Conservation (phyloP, 2,113 vertebrate genomes). For the Ariopsis seemanni region DNA sequence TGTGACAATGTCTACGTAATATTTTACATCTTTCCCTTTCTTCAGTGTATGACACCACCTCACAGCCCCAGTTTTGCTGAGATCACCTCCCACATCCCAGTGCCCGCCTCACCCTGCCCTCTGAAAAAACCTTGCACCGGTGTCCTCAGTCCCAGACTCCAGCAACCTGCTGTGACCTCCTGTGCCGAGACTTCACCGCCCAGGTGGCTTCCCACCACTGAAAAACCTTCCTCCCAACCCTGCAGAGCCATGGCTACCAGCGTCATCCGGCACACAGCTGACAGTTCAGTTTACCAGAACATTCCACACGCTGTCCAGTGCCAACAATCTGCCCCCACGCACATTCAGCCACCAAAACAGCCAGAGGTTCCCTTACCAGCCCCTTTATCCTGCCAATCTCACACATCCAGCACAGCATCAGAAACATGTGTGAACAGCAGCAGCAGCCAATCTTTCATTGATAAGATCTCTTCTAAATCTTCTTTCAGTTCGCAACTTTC, state of each 20-base stretch:
- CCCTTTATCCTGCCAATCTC: constrained; percentile 38
- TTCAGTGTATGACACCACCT: constrained; percentile 95
- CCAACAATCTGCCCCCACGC: constrained; percentile 53
- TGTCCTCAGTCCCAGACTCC: constrained; percentile 57
- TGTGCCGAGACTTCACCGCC: constrained; percentile 50
- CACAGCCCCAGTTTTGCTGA: constrained; percentile 92
- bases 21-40: constrained; percentile 17
- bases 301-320: constrained; percentile 63
- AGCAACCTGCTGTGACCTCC: constrained; percentile 54
- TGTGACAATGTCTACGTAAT: background rate
- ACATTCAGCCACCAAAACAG: constrained; percentile 44
- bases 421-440: constrained; percentile 34
- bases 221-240: constrained; percentile 54
- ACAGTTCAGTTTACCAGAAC: constrained; percentile 71
- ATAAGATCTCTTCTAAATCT: constrained; percentile 48
- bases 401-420: constrained; percentile 64
- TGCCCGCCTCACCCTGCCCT: constrained; percentile 63
- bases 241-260: constrained; percentile 86
- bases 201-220: constrained; percentile 40
- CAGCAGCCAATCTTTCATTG: constrained; percentile 37
- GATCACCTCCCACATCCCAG: constrained; percentile 62
- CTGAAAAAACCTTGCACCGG: constrained; percentile 65
- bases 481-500: constrained; percentile 70
- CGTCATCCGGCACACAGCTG: constrained; percentile 87
- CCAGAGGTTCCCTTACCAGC: constrained; percentile 43